Percentiles rank a stretch among this genome's conserved stretches.
phyloP scores from a whole-genome alignment of 2,888 invertebrate species.

The Physocephala rufipes region DNA sequence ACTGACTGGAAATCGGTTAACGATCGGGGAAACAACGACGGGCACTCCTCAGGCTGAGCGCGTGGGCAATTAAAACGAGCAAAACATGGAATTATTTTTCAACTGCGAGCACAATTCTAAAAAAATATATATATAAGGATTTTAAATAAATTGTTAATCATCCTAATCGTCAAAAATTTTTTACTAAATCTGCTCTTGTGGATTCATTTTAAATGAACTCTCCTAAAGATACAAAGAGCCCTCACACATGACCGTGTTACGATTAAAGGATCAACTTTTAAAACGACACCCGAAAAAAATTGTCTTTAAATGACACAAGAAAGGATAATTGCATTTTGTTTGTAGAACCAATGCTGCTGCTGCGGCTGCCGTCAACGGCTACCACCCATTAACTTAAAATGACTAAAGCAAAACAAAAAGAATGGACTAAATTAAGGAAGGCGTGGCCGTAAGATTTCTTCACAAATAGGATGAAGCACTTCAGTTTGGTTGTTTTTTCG shows the following conservation, averaged over 20 bases:
- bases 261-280: neutral
- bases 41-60: neutral
- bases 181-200: no score
- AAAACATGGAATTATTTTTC: no score
- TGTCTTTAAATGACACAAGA: neutral
- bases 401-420: neutral
- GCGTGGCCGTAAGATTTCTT: neutral
- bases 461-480: neutral
- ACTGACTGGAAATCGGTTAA: no score
- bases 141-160: no score
- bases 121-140: neutral
- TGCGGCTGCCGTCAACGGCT: neutral
- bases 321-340: neutral
- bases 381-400: neutral
- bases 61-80: constrained; percentile 5
- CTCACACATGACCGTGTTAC: neutral
- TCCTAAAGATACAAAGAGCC: neutral
- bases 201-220: no score
- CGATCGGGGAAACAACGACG: neutral
- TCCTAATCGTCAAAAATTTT: no score
- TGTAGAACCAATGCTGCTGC: no score
- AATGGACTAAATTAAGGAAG: neutral
- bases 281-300: neutral
- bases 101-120: neutral
- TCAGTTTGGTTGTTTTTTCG: neutral